These are phyloP conservation scores for Globodera rostochiensis DNA, from an alignment of 1,140 invertebrate species.

Conservation along the genomic window DNA sequence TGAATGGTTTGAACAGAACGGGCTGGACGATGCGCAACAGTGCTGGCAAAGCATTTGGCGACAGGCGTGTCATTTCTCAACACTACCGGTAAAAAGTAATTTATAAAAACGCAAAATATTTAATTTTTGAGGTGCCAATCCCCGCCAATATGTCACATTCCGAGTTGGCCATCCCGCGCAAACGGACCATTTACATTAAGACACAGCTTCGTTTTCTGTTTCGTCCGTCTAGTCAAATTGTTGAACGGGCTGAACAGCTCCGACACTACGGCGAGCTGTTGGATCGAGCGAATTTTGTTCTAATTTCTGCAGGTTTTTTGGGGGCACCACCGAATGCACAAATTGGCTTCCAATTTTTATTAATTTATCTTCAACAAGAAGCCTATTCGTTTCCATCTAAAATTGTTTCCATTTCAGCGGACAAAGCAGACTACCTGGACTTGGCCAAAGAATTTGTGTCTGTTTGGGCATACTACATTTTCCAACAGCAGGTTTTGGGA, in stretches of 20 bases:
- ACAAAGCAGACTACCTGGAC: slow-evolving; percentile 25
- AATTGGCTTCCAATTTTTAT: background rate
- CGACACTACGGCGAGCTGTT: slow-evolving; percentile 35
- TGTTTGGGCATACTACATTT: slow-evolving; percentile 40
- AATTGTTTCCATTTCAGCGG: background rate
- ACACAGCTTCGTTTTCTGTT: slow-evolving; percentile 36
- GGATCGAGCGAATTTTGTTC: slow-evolving; percentile 36
- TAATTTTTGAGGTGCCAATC: slow-evolving; percentile 16
- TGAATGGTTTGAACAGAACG: slow-evolving; percentile 24
- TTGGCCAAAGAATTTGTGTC: slow-evolving; percentile 40
- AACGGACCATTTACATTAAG: slow-evolving; percentile 41
- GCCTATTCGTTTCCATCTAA: too few relatives aligned
- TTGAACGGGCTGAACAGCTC: slow-evolving; percentile 29
- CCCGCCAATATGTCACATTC: background rate
- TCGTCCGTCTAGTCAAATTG: slow-evolving; percentile 9
- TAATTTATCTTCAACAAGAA: too few relatives aligned
- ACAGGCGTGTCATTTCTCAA: slow-evolving; percentile 40
- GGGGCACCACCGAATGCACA: background rate
- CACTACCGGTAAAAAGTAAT: background rate
- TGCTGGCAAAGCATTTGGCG: slow-evolving; percentile 42
- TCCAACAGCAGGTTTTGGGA: slow-evolving; percentile 24
- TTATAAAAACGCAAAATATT: background rate
- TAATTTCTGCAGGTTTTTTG: slow-evolving; percentile 13
- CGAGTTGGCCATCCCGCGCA: slow-evolving; percentile 39
- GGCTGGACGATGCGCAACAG: slow-evolving; percentile 18